A percentile compares a stretch with the other conserved stretches of the same genome.
phyloP scores from a whole-genome alignment of 2,113 vertebrate species.

The Eolophus roseicapilla region DNA sequence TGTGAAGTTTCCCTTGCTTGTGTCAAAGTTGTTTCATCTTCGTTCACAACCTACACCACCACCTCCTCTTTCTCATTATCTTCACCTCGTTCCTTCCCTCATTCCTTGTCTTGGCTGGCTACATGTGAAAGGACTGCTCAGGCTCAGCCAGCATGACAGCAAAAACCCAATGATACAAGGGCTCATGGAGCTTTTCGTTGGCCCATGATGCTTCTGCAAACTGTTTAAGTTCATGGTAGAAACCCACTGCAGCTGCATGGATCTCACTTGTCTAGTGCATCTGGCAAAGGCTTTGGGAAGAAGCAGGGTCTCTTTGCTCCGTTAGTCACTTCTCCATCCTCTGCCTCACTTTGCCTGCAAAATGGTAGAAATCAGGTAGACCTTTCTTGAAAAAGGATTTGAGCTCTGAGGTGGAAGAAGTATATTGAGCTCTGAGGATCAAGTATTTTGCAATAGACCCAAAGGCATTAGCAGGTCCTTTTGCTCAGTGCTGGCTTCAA shows the following conservation, averaged over 20 bases:
- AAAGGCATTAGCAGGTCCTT: background rate
- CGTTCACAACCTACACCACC: constrained; percentile 61
- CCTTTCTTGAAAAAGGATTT: background rate
- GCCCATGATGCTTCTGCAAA: accelerated
- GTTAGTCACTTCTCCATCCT: background rate
- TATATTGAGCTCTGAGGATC: background rate
- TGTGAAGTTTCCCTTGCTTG: constrained; percentile 55
- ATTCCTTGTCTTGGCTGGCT: background rate
- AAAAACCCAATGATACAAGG: background rate
- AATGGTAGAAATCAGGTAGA: background rate
- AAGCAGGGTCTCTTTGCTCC: accelerated
- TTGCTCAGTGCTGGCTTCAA: background rate
- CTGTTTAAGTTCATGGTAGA: background rate
- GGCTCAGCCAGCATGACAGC: background rate
- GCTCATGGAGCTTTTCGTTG: accelerated
- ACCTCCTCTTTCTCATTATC: background rate
- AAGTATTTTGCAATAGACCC: background rate
- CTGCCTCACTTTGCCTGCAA: background rate
- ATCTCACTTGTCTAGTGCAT: background rate
- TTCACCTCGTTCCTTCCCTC: background rate
- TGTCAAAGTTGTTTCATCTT: constrained; percentile 32
- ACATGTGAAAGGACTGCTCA: background rate
- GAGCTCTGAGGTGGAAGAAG: background rate
- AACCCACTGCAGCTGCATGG: background rate
- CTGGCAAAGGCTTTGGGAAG: background rate